Percentiles rank a stretch among this genome's conserved stretches.
Evolutionary conservation across 2,888 invertebrate species (phyloP).

Genomic region (Hirtodrosophila alboralis): DNA sequence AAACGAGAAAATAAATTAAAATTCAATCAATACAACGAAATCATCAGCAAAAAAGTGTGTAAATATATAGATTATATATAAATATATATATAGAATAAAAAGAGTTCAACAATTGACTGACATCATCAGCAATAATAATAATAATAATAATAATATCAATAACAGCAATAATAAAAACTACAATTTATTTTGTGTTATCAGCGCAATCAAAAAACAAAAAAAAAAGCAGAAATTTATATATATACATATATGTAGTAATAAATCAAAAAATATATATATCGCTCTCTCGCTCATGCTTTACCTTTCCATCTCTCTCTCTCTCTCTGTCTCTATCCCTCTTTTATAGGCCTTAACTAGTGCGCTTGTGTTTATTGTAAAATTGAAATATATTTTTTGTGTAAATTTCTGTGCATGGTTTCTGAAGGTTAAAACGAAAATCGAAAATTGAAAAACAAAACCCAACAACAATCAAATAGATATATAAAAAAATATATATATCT

Average conservation of each 20-base stretch:
- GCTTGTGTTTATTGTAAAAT: slow-evolving; percentile 51
- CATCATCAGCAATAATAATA: slow-evolving; percentile 33
- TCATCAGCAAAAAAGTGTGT: too few species aligned
- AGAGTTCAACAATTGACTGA: slow-evolving; percentile 34
- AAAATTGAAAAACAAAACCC: slow-evolving; percentile 5
- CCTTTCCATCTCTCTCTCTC: slow-evolving; percentile 6
- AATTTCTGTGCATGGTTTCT: slow-evolving; percentile 47
- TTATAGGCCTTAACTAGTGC: slow-evolving; percentile 44
- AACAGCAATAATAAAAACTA: not conserved
- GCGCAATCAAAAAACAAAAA: too few species aligned
- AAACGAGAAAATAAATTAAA: too few species aligned
- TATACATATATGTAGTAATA: slow-evolving; percentile 6
- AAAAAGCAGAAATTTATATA: too few species aligned
- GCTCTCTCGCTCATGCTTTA: not conserved
- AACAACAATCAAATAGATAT: slow-evolving; percentile 14
- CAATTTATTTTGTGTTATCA: slow-evolving; percentile 23
- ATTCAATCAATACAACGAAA: too few species aligned
- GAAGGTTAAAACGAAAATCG: slow-evolving; percentile 46
- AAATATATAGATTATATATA: slow-evolving; percentile 8
- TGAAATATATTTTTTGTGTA: slow-evolving; percentile 54
- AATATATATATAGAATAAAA: slow-evolving; percentile 5
- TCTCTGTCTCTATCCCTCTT: slow-evolving; percentile 21
- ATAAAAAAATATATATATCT: too few species aligned
- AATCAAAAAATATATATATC: slow-evolving; percentile 6
- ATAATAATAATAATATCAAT: slow-evolving; percentile 3